A percentile compares a stretch with the other conserved stretches of the same genome.
Evolutionary conservation across 2,113 vertebrate genomes (phyloP).

Genomic region (Argyrosomus japonicus): DNA sequence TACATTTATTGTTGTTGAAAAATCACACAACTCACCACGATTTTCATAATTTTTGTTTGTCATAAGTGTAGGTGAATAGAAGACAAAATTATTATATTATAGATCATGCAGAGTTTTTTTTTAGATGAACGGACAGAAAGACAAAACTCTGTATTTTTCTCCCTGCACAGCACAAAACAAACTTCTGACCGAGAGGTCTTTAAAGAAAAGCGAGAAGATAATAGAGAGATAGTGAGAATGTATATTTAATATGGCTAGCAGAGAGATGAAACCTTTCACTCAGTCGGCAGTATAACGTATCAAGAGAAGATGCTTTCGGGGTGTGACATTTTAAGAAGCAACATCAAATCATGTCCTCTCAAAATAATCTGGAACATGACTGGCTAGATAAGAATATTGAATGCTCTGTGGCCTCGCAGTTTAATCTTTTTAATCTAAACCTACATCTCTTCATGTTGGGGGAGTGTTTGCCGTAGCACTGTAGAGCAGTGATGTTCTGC

Average conservation of each 20-base stretch:
- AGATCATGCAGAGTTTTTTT: background rate
- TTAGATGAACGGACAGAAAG: background rate
- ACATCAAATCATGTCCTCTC: background rate
- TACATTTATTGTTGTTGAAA: background rate
- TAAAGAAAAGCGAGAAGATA: background rate
- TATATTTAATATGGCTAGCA: background rate
- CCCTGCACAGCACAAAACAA: background rate
- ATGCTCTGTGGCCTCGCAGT: background rate
- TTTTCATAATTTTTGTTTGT: background rate
- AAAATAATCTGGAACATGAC: slow-evolving; percentile 10
- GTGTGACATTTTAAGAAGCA: background rate
- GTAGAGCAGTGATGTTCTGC: background rate
- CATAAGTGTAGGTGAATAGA: background rate
- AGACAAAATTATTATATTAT: background rate
- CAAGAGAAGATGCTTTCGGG: slow-evolving; percentile 8
- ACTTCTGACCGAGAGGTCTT: background rate
- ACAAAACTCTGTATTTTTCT: no score
- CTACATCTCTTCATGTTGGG: background rate
- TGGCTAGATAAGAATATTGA: background rate
- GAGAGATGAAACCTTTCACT: background rate
- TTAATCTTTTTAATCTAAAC: background rate
- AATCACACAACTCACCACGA: background rate
- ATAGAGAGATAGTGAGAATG: background rate
- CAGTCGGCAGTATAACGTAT: slow-evolving; percentile 8
- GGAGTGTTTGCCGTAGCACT: background rate